Evolutionary conservation across 2,113 vertebrate species (phyloP).

Genomic region (Hypocryptadius cinnamomeus): DNA sequence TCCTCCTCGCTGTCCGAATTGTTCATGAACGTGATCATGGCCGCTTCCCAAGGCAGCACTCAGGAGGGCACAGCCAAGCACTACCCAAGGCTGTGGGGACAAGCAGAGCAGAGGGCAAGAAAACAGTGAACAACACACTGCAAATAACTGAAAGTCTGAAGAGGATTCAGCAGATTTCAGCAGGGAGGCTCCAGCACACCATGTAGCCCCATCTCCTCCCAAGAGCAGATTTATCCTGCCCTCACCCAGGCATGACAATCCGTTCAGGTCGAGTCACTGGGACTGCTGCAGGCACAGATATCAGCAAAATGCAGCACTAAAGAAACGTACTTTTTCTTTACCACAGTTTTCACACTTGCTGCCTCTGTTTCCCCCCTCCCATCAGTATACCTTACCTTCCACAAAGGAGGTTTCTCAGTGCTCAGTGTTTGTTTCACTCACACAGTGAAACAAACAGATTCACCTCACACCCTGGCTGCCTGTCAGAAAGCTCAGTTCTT

Average conservation of each 20-base stretch:
- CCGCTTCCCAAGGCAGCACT: background rate
- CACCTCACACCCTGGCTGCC: background rate
- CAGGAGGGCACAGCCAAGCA: background rate
- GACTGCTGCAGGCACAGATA: background rate
- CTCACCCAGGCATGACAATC: background rate
- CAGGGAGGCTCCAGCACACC: background rate
- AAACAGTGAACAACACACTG: background rate
- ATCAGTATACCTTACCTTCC: background rate
- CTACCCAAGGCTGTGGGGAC: background rate
- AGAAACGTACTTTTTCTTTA: background rate
- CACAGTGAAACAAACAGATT: too few species aligned
- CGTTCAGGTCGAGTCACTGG: background rate
- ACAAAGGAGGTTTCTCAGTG: background rate
- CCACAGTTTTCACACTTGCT: background rate
- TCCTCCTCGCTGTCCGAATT: constrained; percentile 91
- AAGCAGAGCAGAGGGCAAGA: background rate
- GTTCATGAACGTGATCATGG: constrained; percentile 80
- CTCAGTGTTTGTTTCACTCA: background rate
- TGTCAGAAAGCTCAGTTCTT: background rate
- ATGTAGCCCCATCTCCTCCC: background rate
- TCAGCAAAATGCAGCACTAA: background rate
- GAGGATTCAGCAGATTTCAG: background rate
- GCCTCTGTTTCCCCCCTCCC: background rate
- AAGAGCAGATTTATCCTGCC: background rate
- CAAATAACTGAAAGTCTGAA: background rate